Conservation (phyloP, 2,888 invertebrate species). For the Mactromeris polynyma region DNA sequence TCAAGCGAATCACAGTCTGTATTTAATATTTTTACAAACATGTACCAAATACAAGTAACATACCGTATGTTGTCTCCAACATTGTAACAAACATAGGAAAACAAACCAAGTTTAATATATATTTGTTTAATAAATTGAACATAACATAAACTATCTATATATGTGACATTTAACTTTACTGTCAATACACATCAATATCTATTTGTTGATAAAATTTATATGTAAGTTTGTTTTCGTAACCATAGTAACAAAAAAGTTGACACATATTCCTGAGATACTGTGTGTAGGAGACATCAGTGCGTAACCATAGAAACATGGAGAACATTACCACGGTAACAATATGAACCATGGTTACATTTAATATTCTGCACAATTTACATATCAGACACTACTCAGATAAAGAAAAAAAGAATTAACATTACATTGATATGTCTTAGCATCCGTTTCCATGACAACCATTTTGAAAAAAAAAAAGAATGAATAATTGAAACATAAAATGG, state of each 20-base stretch:
- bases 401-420: conserved; percentile 29
- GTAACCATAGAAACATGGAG: conserved; percentile 37
- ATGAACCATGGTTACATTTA: conserved; percentile 7
- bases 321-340: conserved; percentile 25
- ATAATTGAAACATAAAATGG: background rate
- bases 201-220: conserved; percentile 21
- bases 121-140: conserved; percentile 11
- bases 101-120: conserved; percentile 21
- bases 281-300: conserved; percentile 55
- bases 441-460: conserved; percentile 27
- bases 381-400: conserved; percentile 28
- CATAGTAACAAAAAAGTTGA: conserved; percentile 49
- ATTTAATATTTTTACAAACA: background rate
- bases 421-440: conserved; percentile 40
- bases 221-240: conserved; percentile 25
- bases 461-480: background rate
- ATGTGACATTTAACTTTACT: conserved; percentile 5
- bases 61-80: conserved; percentile 20
- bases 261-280: conserved; percentile 58
- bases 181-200: conserved; percentile 15
- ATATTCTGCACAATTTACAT: conserved; percentile 25
- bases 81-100: conserved; percentile 20
- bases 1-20: background rate
- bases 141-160: conserved; percentile 7
- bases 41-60: conserved; percentile 24